Evolutionary conservation across 2,113 vertebrate species (phyloP), one percentile per base, ranked within the genome.

Genomic region (Lampris incognitus): DNA sequence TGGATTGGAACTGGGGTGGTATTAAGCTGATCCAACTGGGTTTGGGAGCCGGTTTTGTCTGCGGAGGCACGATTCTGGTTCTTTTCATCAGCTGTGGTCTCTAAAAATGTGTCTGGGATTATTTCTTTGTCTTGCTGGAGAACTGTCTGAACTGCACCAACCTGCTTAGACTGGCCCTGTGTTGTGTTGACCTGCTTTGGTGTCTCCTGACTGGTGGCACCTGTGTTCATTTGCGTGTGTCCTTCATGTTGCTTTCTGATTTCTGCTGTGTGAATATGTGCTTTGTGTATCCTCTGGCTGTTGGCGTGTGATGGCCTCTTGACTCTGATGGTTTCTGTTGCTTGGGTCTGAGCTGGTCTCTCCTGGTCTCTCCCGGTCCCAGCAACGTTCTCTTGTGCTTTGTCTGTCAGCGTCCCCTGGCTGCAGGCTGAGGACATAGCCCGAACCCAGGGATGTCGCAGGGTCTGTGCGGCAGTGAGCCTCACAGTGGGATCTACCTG

Each of bases 391-490:
- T 39, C 76, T 57, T 69, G 73, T 64, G 60, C 36, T 74, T 71
- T 88, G 61, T 89, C 69, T 67, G 62, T 92, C 86, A 54, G 91
- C 76, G 13, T 94, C 91, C 77, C 88, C 94, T 87, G 95, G 91
- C 71, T 92, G 95, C 54, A 92, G 48, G 63, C 64, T 80, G 44
- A 72, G 87, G 66, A 71, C 93, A 89, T 94, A 87, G 82, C 89
- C 84, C 93, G 94, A 74, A 99, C 94, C 98, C 98, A 99, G 36
- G 92, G 93, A 65, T 99, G 96, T 85, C 94, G 94, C 63, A 97
- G 92, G 1, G 96, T 96, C 77, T 97, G 94, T 38, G 92, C 90
- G 49, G 98, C 96, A 0, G 96, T 97, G 83, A 96, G 94, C 66
- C 98, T 95, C 72, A 94, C 92, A 57, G 90, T 90, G 13, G 96